phyloP scores from a whole-genome alignment of 64 coral and sea anemone genomes.

The Dendronephthya gigantea region DNA sequence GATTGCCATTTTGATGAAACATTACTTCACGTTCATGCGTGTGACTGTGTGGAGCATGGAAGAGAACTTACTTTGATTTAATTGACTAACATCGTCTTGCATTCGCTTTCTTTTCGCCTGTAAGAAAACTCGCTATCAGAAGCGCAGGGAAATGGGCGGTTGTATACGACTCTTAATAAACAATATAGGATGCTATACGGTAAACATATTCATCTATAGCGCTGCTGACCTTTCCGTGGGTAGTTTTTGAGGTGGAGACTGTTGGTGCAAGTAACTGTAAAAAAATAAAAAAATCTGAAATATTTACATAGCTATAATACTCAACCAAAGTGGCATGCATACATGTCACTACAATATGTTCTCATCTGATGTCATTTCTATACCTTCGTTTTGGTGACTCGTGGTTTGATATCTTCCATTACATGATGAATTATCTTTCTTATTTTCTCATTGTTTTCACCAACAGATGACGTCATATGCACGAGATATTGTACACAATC shows the following conservation, averaged over 20 bases:
- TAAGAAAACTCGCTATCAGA: background rate
- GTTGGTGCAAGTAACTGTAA: background rate
- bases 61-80: background rate
- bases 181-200: too few species aligned
- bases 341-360: too few species aligned
- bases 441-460: background rate
- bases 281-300: background rate
- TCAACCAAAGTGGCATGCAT: too few species aligned
- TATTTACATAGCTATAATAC: background rate
- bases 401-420: background rate
- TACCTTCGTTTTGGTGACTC: constrained; percentile 9
- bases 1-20: too few species aligned
- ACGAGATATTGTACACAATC: background rate
- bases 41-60: too few species aligned
- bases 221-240: background rate
- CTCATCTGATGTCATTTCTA: background rate
- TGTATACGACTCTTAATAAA: too few species aligned
- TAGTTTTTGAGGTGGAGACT: background rate
- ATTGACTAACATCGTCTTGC: constrained; percentile 17
- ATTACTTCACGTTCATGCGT: too few species aligned
- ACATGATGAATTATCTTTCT: background rate
- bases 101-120: background rate
- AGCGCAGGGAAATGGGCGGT: too few species aligned
- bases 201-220: background rate
- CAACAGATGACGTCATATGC: background rate